Conservation (phyloP, 2,113 vertebrate genomes). For the Cololabis saira region DNA sequence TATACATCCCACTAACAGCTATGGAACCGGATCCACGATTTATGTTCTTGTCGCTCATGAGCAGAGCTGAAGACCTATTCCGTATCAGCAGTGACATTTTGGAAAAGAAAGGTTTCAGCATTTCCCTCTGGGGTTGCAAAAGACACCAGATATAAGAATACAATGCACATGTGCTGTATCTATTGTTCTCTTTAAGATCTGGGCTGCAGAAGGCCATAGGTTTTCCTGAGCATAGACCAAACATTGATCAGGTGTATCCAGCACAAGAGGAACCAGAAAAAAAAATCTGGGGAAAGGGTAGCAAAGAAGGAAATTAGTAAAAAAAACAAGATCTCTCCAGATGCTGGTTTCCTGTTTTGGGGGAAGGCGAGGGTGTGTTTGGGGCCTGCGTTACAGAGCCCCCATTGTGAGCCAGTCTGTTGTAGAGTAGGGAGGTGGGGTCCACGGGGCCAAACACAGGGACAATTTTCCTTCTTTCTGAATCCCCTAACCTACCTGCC, state of each 20-base stretch:
- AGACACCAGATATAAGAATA: background rate
- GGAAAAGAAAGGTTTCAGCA: background rate
- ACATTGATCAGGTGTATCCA: slow-evolving; percentile 68
- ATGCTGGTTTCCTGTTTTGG: slow-evolving; percentile 85
- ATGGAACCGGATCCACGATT: slow-evolving; percentile 31
- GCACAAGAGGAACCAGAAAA: slow-evolving; percentile 72
- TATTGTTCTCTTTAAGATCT: slow-evolving; percentile 2
- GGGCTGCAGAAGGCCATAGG: slow-evolving; percentile 14
- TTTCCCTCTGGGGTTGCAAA: background rate
- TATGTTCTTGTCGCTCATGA: slow-evolving; percentile 36
- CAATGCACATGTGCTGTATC: background rate
- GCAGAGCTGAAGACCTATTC: slow-evolving; percentile 14
- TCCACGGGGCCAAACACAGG: slow-evolving; percentile 69
- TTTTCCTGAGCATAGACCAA: slow-evolving; percentile 40
- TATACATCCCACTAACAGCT: slow-evolving; percentile 31
- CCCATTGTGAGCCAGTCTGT: slow-evolving; percentile 83
- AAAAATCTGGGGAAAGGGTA: slow-evolving; percentile 79
- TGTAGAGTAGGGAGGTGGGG: slow-evolving; percentile 75
- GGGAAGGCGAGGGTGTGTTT: slow-evolving; percentile 74
- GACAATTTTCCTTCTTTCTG: slow-evolving; percentile 66
- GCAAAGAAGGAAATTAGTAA: slow-evolving; percentile 85
- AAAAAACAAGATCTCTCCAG: slow-evolving; percentile 83
- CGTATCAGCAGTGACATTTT: background rate
- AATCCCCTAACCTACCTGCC: slow-evolving; percentile 72
- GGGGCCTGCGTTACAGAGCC: slow-evolving; percentile 81